Percentiles rank a stretch among this genome's conserved stretches.
These are phyloP conservation scores for Acanthosepion esculentum DNA, from an alignment of 2,888 invertebrate species.

Conservation along the genomic window DNA sequence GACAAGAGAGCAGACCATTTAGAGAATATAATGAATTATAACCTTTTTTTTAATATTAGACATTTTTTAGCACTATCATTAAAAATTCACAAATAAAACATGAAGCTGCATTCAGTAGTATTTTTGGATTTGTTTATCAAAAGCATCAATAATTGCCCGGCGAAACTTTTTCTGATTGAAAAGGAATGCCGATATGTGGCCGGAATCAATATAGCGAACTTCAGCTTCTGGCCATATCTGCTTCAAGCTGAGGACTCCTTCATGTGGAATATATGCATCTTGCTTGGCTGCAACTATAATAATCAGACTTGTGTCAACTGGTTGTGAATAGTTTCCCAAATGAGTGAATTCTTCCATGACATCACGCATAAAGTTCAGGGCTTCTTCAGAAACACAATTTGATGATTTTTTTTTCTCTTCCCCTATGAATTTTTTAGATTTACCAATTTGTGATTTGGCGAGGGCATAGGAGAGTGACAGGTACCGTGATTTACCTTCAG, in stretches of 20 bases:
- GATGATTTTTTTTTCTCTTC: neutral
- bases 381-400: conserved; percentile 77
- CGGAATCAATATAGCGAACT: conserved; percentile 87
- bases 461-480: conserved; percentile 36
- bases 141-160: conserved; percentile 77
- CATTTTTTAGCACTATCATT: neutral
- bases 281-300: conserved; percentile 92
- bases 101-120: conserved; percentile 55
- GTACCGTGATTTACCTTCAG: conserved; percentile 38
- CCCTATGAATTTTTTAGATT: neutral
- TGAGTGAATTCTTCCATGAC: conserved; percentile 99
- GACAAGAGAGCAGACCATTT: neutral
- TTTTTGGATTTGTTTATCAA: conserved; percentile 62
- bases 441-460: conserved; percentile 41
- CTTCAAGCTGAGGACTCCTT: conserved; percentile 86
- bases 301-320: conserved; percentile 89
- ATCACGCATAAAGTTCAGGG: conserved; percentile 94
- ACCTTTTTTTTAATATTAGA: neutral
- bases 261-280: conserved; percentile 89
- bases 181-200: conserved; percentile 84
- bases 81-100: neutral
- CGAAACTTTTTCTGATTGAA: conserved; percentile 90
- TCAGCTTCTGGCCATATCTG: conserved; percentile 95
- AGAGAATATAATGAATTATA: neutral
- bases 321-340: conserved; percentile 90